Evolutionary conservation across 2,797 vertebrate genomes (phyloP).

Genomic region (Poeciliopsis gracilis): DNA sequence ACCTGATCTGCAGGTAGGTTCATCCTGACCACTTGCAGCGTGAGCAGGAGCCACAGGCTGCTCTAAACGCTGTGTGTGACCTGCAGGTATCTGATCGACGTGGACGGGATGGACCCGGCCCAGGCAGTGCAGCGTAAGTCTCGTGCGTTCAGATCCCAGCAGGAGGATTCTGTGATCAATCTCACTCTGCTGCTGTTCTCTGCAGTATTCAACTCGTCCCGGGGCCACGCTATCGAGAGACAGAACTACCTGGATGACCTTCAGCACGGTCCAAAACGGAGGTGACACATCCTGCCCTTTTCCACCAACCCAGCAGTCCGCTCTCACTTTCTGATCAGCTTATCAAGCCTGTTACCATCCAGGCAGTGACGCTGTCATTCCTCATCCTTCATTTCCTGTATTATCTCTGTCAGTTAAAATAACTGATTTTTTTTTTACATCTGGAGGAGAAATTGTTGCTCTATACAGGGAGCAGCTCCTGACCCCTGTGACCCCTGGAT

Average conservation of each 20-base stretch:
- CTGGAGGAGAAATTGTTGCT: neutral
- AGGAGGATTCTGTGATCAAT: neutral
- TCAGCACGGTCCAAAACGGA: conserved; percentile 66
- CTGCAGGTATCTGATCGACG: conserved; percentile 81
- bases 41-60: no score
- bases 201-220: conserved; percentile 77
- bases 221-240: conserved; percentile 78
- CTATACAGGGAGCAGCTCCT: neutral
- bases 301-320: no score
- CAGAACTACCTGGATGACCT: conserved; percentile 80
- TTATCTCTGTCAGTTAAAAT: neutral
- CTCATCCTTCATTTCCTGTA: neutral
- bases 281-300: conserved; percentile 41
- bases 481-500: neutral
- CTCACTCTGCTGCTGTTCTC: neutral
- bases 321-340: no score
- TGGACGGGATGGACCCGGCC: conserved; percentile 75
- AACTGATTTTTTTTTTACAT: neutral
- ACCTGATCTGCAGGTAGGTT: conserved; percentile 90
- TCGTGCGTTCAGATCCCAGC: neutral
- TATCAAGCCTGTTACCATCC: no score
- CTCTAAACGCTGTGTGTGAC: conserved; percentile 27
- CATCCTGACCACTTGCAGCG: rapidly evolving
- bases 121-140: conserved; percentile 70
- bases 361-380: neutral